Evolutionary conservation across 1,140 invertebrate genomes (phyloP).

Genomic region (Caerostris darwini): DNA sequence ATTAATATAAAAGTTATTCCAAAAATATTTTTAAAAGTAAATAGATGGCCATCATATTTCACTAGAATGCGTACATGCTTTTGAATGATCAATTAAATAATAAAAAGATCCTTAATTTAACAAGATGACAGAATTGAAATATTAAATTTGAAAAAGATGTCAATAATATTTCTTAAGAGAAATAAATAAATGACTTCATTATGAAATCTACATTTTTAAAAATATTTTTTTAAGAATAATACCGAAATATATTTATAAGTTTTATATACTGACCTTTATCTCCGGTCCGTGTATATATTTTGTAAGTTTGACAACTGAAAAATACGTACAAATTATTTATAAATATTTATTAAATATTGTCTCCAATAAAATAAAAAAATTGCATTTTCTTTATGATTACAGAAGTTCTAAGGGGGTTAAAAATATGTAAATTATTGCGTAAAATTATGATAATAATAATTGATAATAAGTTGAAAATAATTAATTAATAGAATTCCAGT

Average conservation of each 20-base stretch:
- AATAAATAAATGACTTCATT: neutral
- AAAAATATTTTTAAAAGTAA: too few relatives aligned
- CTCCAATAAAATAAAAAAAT: neutral
- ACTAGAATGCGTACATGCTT: too few relatives aligned
- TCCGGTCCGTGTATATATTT: slow-evolving; percentile 84
- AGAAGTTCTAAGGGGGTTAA: neutral
- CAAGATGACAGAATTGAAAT: neutral
- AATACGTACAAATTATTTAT: neutral
- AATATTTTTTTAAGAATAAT: neutral
- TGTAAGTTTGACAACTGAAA: slow-evolving; percentile 52
- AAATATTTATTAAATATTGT: neutral
- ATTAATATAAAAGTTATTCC: too few relatives aligned
- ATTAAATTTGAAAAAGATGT: neutral
- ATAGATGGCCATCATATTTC: too few relatives aligned
- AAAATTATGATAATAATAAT: neutral
- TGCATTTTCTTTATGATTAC: neutral
- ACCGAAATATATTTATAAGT: neutral
- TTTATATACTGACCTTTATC: slow-evolving; percentile 83
- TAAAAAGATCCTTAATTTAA: too few relatives aligned
- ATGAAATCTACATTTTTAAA: neutral
- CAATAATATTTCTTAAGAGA: neutral
- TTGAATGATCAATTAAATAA: neutral
- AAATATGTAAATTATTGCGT: neutral
- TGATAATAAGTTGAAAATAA: neutral
- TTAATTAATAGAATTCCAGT: neutral